Evolutionary conservation across 2,888 invertebrate species (phyloP).

Genomic region (Cerastis leucographa): DNA sequence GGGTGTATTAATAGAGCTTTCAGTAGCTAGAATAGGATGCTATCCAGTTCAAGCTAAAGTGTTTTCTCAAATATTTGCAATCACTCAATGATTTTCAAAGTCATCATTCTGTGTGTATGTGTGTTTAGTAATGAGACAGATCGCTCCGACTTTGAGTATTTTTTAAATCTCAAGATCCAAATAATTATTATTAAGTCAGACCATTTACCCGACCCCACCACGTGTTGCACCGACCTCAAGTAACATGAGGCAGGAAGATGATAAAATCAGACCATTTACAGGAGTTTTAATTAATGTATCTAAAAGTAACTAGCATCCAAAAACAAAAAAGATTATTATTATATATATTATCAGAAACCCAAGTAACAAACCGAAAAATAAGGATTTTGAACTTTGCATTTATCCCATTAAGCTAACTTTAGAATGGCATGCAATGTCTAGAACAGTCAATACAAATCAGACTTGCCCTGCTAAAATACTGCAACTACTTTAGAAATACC

Average conservation of each 20-base stretch:
- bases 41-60: background rate
- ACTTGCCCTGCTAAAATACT: background rate
- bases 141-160: background rate
- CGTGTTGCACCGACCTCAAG: no score
- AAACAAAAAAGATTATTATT: no score
- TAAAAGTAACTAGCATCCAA: background rate
- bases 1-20: background rate
- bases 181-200: background rate
- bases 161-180: background rate
- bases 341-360: background rate
- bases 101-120: no score
- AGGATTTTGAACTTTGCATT: background rate
- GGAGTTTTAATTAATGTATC: background rate
- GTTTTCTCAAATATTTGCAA: background rate
- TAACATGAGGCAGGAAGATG: no score
- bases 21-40: background rate
- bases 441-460: conserved; percentile 14
- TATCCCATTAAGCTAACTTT: background rate
- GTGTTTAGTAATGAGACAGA: no score
- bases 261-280: no score
- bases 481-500: background rate
- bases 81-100: background rate
- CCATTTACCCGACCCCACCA: no score
- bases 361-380: background rate
- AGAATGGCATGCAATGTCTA: conserved; percentile 39